These are phyloP conservation scores for Ciconia boyciana DNA, from an alignment of 2,113 vertebrate genomes.

Conservation along the genomic window DNA sequence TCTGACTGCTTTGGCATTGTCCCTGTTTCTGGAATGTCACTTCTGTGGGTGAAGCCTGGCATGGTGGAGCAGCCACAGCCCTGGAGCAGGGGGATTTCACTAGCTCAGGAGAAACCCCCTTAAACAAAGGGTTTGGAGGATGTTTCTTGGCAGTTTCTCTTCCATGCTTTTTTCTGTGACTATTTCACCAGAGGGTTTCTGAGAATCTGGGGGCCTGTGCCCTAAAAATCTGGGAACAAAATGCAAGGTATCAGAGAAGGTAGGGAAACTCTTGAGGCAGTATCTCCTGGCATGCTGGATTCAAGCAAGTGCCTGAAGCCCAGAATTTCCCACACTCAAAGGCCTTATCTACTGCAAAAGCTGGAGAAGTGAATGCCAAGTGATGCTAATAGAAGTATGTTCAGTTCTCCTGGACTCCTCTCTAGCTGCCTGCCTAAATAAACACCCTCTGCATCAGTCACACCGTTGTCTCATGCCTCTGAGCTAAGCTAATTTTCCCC, in stretches of 20 bases:
- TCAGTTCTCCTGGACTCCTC: neutral
- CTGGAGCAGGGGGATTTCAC: neutral
- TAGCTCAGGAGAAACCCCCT: neutral
- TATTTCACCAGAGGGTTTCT: neutral
- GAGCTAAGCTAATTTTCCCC: neutral
- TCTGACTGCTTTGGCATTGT: neutral
- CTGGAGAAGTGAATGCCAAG: neutral
- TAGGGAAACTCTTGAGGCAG: neutral
- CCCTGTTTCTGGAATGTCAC: neutral
- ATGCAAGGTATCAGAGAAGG: neutral
- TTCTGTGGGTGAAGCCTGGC: neutral
- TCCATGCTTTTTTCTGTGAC: neutral
- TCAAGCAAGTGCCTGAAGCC: neutral
- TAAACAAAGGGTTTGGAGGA: neutral
- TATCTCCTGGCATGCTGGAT: neutral
- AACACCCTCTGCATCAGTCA: neutral
- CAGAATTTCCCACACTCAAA: neutral
- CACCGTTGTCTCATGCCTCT: neutral
- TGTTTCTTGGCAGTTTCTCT: neutral
- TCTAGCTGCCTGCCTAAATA: slow-evolving; percentile 3
- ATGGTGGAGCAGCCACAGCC: neutral
- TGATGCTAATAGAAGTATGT: neutral
- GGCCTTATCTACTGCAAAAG: neutral
- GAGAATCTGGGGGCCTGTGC: neutral
- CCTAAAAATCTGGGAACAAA: neutral